Evolutionary conservation across 2,113 vertebrate species (phyloP), one percentile per base, ranked within the genome.

Genomic region (Nerophis ophidion): DNA sequence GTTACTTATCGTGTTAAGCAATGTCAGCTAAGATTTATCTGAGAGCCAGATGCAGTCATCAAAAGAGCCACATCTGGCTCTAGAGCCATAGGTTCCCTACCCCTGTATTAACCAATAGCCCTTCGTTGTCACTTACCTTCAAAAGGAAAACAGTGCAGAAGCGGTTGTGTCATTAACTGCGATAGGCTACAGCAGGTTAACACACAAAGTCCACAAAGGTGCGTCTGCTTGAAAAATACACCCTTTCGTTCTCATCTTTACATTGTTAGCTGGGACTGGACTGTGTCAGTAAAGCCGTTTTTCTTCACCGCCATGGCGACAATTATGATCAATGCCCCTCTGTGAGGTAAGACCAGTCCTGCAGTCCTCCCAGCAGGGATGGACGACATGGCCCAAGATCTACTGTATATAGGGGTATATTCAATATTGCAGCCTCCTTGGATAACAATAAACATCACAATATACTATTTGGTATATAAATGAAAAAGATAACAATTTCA

Each of bases 301-400:
- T 69, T 76, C 61, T 26, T 26, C 26, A 26, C 26, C 26, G 35
- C 75, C 74, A 83, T 86, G 84, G 82, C 80, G 86, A 77, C 34
- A 57, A 19, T 72, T 79, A 77, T 82, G 80, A 86, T 87, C 81
- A 81, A 82, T 85, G 67, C 75, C 75, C 62, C 64, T 65, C 46
- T 58, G 55, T 69, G 70, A 78, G 54, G 68, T 65, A 61, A 55
- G 35, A 35, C 55, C 69, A 56, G 49, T 64, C 65, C 46, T 65
- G 40, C 58, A 57, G 55, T 74, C 44, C 44, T 70, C 62, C 48
- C 57, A 59, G 54, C 75, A 62, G 34, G 26, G 26, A 26, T 26
- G 26, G 2, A 4, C 26, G 26, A 26, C 26, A 26, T 26, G 4
- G 26, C 26, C 26, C 26, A 26, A 26, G 26, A 26, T 26, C 26